These are phyloP conservation scores for Macrotis lagotis DNA, from an alignment of 2,113 vertebrate genomes.

Conservation along the genomic window DNA sequence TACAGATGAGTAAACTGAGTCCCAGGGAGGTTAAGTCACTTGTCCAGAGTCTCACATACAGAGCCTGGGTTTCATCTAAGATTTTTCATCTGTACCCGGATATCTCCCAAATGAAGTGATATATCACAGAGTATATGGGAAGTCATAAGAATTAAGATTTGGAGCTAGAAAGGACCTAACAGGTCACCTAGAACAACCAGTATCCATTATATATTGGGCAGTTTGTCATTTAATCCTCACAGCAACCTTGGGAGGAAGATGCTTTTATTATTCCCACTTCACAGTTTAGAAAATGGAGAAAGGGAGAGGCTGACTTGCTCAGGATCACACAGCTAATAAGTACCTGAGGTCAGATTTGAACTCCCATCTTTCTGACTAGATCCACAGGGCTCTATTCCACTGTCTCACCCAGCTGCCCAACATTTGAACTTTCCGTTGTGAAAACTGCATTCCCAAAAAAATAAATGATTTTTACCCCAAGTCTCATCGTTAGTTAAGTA, in stretches of 20 bases:
- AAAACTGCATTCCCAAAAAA: no score
- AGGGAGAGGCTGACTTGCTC: constrained; percentile 1
- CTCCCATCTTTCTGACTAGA: neutral
- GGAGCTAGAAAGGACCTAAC: neutral
- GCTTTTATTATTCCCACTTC: neutral
- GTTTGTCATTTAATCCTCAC: no score
- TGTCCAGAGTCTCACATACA: neutral
- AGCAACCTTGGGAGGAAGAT: no score
- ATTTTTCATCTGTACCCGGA: neutral
- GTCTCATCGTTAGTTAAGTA: no score
- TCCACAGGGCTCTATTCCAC: no score
- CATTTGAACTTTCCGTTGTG: no score
- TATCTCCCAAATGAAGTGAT: neutral
- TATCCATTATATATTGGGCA: neutral
- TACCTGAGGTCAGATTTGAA: neutral
- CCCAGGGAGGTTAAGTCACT: neutral
- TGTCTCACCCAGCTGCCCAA: no score
- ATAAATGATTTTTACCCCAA: no score
- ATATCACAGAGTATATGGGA: neutral
- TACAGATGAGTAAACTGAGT: neutral
- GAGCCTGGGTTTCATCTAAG: neutral
- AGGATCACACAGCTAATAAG: neutral
- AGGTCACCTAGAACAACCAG: neutral
- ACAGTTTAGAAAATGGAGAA: neutral
- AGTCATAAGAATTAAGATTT: neutral